Evolutionary conservation across 2,888 invertebrate genomes (phyloP), one percentile per base, ranked within the genome.

Genomic region (Apodemia hepburni): DNA sequence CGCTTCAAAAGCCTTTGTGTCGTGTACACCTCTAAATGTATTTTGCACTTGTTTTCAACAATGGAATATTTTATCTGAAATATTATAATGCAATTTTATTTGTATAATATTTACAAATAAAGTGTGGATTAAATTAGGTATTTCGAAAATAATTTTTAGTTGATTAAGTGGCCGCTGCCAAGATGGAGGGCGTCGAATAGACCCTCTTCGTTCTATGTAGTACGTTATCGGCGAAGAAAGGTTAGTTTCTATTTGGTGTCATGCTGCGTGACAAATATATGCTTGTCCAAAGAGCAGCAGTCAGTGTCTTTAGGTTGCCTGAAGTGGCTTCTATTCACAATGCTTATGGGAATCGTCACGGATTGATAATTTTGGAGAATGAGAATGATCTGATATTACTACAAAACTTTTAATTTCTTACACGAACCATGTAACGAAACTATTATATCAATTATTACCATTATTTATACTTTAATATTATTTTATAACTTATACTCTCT

Each of bases 151-250:
- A 88, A 77, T 75, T 87, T 91, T 79, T 92, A 92, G 92, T 90
- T 81, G 82, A 80, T 92, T 79, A 91, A 85, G 78, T 92, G 92
- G 92, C 84, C 85, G 81, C 82, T 90, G 73, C 87, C 87, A 73
- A 84, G 92, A 75, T 92, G 92, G 92, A 86, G 92, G 71, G 87
- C 90, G 70, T 92, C 91, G 70, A 86, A 88, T 84, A 92, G 87
- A 79, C 84, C 83, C 75, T 82, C 85, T 82, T 82, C 85, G 70
- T 87, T 81, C 76, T 81, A 85, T 76, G 75, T 77, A 71, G 78
- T 86, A 72, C 86, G 85, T 81, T 66, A 47, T 49, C 64, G 38
- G 61, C 63, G 63, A 57, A 82, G 78, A 78, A 85, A 92, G 92
- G 92, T 92, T 80, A 85, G 87, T 87, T 79, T 73, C 17, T 7